Evolutionary conservation across 2,888 invertebrate species (phyloP).

Genomic region (Brachylomia viminalis): DNA sequence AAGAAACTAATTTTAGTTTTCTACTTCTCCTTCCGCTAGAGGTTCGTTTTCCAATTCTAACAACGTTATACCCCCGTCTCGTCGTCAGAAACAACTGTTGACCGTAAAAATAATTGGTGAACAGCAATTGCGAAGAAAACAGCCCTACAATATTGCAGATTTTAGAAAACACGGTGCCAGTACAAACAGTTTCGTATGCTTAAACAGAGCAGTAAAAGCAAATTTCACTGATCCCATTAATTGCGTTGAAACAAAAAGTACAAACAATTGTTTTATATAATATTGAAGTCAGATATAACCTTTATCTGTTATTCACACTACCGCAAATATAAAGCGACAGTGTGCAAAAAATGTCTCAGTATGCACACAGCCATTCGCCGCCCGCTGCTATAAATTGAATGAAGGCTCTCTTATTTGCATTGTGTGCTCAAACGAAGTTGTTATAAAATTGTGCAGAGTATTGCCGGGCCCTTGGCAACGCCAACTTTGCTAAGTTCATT

Average conservation of each 20-base stretch:
- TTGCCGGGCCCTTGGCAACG: slow-evolving; percentile 37
- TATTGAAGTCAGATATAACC: slow-evolving; percentile 64
- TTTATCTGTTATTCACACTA: slow-evolving; percentile 72
- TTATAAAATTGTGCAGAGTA: slow-evolving; percentile 66
- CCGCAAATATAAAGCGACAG: slow-evolving; percentile 60
- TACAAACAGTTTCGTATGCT: slow-evolving; percentile 50
- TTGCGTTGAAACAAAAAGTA: slow-evolving; percentile 65
- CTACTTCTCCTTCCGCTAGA: slow-evolving; percentile 16
- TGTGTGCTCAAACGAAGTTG: slow-evolving; percentile 67
- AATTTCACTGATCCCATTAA: slow-evolving; percentile 66
- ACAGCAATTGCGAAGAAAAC: slow-evolving; percentile 41
- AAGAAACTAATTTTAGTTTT: slow-evolving; percentile 39
- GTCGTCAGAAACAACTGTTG: slow-evolving; percentile 45
- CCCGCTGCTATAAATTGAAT: slow-evolving; percentile 78
- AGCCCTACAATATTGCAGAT: slow-evolving; percentile 38
- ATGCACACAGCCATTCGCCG: slow-evolving; percentile 63
- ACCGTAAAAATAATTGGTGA: slow-evolving; percentile 61
- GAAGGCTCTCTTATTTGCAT: slow-evolving; percentile 79
- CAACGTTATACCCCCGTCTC: slow-evolving; percentile 43
- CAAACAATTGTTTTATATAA: slow-evolving; percentile 71
- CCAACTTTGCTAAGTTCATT: slow-evolving; percentile 51
- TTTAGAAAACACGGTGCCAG: slow-evolving; percentile 42
- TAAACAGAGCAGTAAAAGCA: slow-evolving; percentile 61
- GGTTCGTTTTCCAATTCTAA: slow-evolving; percentile 57
- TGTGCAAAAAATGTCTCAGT: slow-evolving; percentile 73